Percentiles rank a stretch among this genome's conserved stretches.
phyloP scores from a whole-genome alignment of 2,113 vertebrate species.

The Cricetomys ansorgei region DNA sequence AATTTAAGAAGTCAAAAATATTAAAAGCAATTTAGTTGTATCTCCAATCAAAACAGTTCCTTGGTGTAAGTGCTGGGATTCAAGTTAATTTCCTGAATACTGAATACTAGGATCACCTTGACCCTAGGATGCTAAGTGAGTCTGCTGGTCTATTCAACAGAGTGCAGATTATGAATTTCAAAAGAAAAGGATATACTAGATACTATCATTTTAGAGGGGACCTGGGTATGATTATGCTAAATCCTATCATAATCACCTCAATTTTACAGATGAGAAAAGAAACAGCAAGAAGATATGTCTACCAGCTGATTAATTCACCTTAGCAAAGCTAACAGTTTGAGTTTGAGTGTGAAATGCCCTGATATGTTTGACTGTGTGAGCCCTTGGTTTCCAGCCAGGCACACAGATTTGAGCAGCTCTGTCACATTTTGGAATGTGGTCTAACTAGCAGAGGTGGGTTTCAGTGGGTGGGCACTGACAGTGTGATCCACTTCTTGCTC shows the following conservation, averaged over 20 bases:
- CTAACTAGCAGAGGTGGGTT: not conserved
- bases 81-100: slow-evolving; percentile 2
- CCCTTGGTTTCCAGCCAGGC: not conserved
- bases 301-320: not conserved
- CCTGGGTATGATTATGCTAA: not conserved
- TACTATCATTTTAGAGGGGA: not conserved
- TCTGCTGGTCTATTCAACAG: not conserved
- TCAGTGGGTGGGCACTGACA: accelerated
- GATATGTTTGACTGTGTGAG: not conserved
- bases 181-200: not conserved
- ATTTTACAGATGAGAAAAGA: not conserved
- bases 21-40: not conserved
- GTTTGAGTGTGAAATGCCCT: not conserved
- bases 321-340: not conserved
- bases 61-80: not conserved
- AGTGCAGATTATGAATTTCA: not conserved
- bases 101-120: not conserved
- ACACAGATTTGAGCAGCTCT: not conserved
- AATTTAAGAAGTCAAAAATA: not conserved
- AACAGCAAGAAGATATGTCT: not conserved
- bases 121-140: not conserved
- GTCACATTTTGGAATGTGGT: not conserved
- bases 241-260: not conserved
- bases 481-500: not conserved
- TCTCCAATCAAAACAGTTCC: not conserved